phyloP scores from a whole-genome alignment of 2,113 vertebrate genomes.

The Henicopernis longicauda region DNA sequence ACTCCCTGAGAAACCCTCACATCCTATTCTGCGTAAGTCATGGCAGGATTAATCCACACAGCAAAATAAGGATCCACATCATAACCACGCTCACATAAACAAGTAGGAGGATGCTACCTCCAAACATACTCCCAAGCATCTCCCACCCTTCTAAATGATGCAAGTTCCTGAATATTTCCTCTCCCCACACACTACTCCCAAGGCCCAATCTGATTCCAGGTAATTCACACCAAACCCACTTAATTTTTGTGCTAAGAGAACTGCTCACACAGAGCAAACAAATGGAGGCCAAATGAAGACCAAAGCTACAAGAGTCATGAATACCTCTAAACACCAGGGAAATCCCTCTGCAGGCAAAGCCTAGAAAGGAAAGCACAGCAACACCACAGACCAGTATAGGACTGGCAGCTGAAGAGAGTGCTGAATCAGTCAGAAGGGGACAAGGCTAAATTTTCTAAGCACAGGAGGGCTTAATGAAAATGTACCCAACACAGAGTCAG shows the following conservation, averaged over 20 bases:
- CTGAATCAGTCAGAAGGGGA: background rate
- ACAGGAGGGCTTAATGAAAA: background rate
- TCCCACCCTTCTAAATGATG: background rate
- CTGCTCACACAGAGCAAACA: background rate
- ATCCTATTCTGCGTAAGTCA: rapidly evolving
- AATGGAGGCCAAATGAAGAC: background rate
- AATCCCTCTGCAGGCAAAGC: background rate
- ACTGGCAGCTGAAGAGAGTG: background rate
- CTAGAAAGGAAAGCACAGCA: background rate
- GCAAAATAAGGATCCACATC: background rate
- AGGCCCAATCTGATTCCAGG: background rate
- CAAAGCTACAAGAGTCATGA: background rate
- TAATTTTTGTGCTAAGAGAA: background rate
- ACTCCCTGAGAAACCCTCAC: background rate
- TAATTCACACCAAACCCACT: background rate
- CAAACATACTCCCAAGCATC: background rate
- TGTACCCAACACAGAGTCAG: background rate
- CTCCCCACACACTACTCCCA: background rate
- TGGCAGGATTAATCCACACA: background rate
- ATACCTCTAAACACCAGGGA: background rate
- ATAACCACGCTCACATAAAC: background rate
- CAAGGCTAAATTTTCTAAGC: background rate
- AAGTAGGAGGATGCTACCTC: background rate
- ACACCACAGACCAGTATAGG: background rate
- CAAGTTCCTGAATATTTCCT: background rate